Conservation (phyloP, 2,113 vertebrate genomes). For the Heterocephalus glaber region DNA sequence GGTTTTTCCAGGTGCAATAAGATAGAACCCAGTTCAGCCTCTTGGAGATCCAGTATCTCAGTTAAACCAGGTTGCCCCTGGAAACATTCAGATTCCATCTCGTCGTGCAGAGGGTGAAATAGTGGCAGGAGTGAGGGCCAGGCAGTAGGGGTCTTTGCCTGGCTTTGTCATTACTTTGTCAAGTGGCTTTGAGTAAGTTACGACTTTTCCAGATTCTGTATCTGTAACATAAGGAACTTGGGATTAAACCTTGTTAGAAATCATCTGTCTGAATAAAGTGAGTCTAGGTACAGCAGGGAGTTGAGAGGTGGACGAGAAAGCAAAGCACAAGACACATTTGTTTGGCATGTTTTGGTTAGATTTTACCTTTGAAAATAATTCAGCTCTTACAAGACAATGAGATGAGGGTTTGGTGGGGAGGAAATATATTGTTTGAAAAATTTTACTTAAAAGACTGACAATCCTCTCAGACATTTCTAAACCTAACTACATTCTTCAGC, state of each 20-base stretch:
- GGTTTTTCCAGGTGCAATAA: neutral
- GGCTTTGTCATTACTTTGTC: neutral
- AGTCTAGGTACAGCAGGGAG: neutral
- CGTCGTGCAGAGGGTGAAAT: neutral
- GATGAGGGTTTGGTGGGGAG: neutral
- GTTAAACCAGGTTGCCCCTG: neutral
- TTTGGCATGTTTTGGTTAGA: neutral
- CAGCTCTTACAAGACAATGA: neutral
- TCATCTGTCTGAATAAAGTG: neutral
- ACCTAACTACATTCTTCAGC: neutral
- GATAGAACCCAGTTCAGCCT: neutral
- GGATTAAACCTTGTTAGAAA: neutral
- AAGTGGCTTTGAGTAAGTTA: neutral
- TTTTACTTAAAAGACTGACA: neutral
- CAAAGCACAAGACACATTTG: neutral
- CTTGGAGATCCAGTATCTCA: neutral
- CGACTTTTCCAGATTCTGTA: neutral
- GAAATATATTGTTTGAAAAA: neutral
- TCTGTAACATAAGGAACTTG: neutral
- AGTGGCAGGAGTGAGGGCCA: fast-evolving
- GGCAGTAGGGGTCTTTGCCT: neutral
- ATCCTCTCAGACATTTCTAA: neutral
- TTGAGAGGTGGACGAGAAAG: neutral
- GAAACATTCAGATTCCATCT: neutral
- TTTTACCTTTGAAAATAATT: neutral